Evolutionary conservation across 2,888 invertebrate genomes (phyloP).

Genomic region (Scelioninae gen. 1): DNA sequence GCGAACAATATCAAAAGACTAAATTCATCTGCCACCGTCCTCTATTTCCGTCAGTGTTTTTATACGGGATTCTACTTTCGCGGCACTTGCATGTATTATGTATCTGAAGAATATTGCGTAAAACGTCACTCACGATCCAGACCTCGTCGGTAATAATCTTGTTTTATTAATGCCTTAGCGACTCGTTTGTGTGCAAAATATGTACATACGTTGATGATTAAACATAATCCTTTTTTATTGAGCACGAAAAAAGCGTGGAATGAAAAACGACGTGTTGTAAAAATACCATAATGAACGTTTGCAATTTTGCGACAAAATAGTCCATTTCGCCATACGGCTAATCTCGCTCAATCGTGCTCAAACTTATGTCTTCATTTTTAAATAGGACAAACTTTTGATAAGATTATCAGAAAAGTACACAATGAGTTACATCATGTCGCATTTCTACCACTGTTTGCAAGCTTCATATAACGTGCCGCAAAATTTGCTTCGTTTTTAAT

Average conservation of each 20-base stretch:
- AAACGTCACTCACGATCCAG: slow-evolving; percentile 65
- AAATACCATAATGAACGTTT: neutral
- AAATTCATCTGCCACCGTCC: slow-evolving; percentile 42
- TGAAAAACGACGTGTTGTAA: neutral
- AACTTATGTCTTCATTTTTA: slow-evolving; percentile 57
- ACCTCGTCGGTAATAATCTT: slow-evolving; percentile 66
- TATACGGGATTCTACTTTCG: slow-evolving; percentile 53
- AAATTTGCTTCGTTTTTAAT: neutral
- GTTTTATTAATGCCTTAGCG: slow-evolving; percentile 63
- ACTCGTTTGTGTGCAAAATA: slow-evolving; percentile 51
- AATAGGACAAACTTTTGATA: slow-evolving; percentile 54
- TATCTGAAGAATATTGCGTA: slow-evolving; percentile 64
- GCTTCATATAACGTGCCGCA: neutral
- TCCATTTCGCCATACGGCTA: slow-evolving; percentile 11
- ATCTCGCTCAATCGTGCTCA: slow-evolving; percentile 34
- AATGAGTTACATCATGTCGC: slow-evolving; percentile 49
- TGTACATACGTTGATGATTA: slow-evolving; percentile 47
- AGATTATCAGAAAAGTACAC: slow-evolving; percentile 58
- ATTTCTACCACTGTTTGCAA: slow-evolving; percentile 29
- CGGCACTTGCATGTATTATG: slow-evolving; percentile 51
- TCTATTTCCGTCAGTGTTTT: slow-evolving; percentile 46
- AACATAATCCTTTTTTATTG: slow-evolving; percentile 37
- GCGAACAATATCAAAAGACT: slow-evolving; percentile 43
- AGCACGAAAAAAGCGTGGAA: neutral
- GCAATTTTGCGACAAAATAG: slow-evolving; percentile 1